A percentile compares a stretch with the other conserved stretches of the same genome.
phyloP scores from a whole-genome alignment of 2,888 invertebrate species.

The Papilio demoleus region DNA sequence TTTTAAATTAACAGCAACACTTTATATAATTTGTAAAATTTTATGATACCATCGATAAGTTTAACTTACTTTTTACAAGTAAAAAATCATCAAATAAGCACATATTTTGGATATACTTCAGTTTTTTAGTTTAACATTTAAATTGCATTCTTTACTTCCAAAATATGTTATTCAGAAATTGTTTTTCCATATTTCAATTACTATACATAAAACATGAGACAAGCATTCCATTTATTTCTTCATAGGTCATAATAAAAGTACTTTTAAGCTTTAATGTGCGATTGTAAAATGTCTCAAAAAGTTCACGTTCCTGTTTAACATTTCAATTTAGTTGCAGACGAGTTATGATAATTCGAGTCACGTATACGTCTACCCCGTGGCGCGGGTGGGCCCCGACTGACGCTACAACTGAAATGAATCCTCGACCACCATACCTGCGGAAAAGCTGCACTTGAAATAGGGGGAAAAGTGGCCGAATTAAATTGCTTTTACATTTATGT shows the following conservation, averaged over 20 bases:
- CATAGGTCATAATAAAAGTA: not conserved
- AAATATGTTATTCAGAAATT: too few relatives aligned
- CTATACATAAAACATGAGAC: not conserved
- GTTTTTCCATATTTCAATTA: too few relatives aligned
- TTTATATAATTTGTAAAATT: not conserved
- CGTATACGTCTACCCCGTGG: conserved; percentile 36
- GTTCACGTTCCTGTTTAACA: conserved; percentile 30
- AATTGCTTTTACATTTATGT: not conserved
- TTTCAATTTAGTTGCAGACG: conserved; percentile 33
- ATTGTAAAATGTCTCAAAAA: conserved; percentile 23
- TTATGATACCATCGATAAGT: not conserved
- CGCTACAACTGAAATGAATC: conserved; percentile 28
- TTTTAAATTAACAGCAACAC: conserved; percentile 23
- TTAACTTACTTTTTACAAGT: not conserved
- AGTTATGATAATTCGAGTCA: conserved; percentile 48
- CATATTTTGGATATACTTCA: too few relatives aligned
- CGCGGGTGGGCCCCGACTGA: conserved; percentile 40
- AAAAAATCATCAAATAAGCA: not conserved
- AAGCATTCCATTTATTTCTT: not conserved
- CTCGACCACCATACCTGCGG: conserved; percentile 12
- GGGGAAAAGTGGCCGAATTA: not conserved
- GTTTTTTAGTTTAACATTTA: too few relatives aligned
- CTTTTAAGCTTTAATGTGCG: not conserved
- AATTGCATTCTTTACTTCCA: too few relatives aligned
- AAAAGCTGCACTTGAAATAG: conserved; percentile 11